These are phyloP conservation scores for Laticauda laticaudata DNA, from an alignment of 2,113 vertebrate genomes.

Conservation along the genomic window DNA sequence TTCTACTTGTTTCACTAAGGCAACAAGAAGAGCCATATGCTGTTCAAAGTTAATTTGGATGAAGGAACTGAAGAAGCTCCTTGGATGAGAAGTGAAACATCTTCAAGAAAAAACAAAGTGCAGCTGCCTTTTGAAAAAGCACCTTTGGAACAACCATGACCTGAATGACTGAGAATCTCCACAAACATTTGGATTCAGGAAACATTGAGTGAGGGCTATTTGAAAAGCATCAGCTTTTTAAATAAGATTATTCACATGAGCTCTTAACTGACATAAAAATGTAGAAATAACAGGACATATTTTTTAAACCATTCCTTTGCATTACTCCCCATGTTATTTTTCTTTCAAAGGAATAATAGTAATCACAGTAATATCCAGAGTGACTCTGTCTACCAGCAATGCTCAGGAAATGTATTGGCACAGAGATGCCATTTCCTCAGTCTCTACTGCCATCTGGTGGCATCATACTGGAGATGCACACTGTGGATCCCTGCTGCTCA, in stretches of 20 bases:
- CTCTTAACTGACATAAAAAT: background rate
- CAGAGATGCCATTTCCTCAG: slow-evolving; percentile 34
- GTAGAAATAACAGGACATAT: background rate
- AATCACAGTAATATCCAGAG: background rate
- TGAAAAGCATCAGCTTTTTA: background rate
- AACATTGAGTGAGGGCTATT: background rate
- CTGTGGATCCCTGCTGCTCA: slow-evolving; percentile 14
- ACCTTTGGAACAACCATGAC: background rate
- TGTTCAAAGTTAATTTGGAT: background rate
- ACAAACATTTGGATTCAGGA: background rate
- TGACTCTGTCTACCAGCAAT: slow-evolving; percentile 16
- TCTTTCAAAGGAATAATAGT: background rate
- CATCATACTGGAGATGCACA: slow-evolving; percentile 17
- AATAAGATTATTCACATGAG: background rate
- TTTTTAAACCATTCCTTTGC: background rate
- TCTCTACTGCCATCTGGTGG: slow-evolving; percentile 78
- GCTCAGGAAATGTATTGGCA: slow-evolving; percentile 17
- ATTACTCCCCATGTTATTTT: background rate
- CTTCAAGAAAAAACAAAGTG: background rate
- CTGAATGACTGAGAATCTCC: background rate
- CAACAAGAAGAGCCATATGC: background rate
- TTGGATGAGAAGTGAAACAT: background rate
- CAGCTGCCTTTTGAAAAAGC: background rate
- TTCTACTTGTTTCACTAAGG: background rate
- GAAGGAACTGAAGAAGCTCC: background rate